A percentile compares a stretch with the other conserved stretches of the same genome.
Conservation (phyloP, 2,113 vertebrate species). For the Nothobranchius furzeri region DNA sequence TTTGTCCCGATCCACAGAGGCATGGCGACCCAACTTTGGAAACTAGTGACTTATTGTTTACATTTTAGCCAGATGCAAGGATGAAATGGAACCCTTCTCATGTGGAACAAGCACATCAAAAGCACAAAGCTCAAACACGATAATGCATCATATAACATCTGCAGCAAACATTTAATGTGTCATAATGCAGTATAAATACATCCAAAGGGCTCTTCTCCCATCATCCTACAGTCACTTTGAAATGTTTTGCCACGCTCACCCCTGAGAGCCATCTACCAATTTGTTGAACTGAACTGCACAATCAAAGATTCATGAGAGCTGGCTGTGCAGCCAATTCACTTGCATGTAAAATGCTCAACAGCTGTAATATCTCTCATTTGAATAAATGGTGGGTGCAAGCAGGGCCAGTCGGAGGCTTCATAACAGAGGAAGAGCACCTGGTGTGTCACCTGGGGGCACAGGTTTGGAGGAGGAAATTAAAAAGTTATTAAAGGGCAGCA, state of each 20-base stretch:
- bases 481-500: constrained; percentile 65
- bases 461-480: constrained; percentile 62
- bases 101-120: not conserved
- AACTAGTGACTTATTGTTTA: too few relatives aligned
- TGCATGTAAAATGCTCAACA: constrained; percentile 61
- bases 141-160: not conserved
- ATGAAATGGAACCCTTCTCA: too few relatives aligned
- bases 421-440: constrained; percentile 65
- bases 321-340: constrained; percentile 30
- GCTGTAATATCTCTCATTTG: constrained; percentile 71
- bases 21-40: too few relatives aligned
- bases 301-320: constrained; percentile 54
- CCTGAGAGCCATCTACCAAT: constrained; percentile 46
- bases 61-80: too few relatives aligned
- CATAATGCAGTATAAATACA: constrained; percentile 16
- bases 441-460: constrained; percentile 55
- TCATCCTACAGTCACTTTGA: constrained; percentile 7
- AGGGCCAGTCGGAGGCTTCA: constrained; percentile 39
- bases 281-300: constrained; percentile 34
- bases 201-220: not conserved
- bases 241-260: constrained; percentile 30
- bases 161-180: constrained; percentile 10
- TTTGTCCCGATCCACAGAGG: too few relatives aligned
- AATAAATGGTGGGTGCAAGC: constrained; percentile 55
- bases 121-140: constrained; percentile 1